phyloP scores from a whole-genome alignment of 2,113 vertebrate species.

The cat (Felis catus) region DNA sequence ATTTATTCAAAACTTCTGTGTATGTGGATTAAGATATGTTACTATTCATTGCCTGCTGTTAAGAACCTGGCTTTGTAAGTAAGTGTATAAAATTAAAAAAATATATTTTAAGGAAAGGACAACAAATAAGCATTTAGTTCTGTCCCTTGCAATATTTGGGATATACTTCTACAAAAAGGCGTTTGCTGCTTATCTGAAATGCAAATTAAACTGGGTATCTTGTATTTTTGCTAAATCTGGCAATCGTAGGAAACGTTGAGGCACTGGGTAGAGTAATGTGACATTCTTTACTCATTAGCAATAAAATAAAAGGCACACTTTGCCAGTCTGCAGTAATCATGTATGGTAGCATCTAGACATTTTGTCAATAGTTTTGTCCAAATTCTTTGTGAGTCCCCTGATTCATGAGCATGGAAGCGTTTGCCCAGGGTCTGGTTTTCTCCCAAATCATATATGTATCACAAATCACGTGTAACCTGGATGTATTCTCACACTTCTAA shows the following conservation, averaged over 20 bases:
- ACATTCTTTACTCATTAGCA: neutral
- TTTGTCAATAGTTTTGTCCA: neutral
- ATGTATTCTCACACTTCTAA: neutral
- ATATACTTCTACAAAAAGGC: neutral
- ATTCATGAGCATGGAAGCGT: neutral
- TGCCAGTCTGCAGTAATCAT: neutral
- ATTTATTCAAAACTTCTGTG: neutral
- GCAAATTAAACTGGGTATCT: neutral
- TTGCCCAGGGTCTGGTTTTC: neutral
- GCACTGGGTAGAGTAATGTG: neutral
- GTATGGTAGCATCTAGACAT: neutral
- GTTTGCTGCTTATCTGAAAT: conserved; percentile 5
- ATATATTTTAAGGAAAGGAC: conserved; percentile 37
- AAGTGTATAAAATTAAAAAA: neutral
- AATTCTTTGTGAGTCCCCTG: neutral
- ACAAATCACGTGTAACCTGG: neutral
- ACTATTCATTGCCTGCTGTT: neutral
- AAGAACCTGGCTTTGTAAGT: neutral
- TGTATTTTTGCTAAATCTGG: conserved; percentile 39
- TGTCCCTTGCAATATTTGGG: neutral
- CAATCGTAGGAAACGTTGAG: neutral
- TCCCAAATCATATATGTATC: neutral
- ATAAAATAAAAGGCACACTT: conserved; percentile 14
- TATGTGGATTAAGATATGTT: neutral
- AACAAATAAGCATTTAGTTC: neutral